Base-by-base conservation (phyloP, 2,888 invertebrate species). In the Cerceris ruficornis region DNA sequence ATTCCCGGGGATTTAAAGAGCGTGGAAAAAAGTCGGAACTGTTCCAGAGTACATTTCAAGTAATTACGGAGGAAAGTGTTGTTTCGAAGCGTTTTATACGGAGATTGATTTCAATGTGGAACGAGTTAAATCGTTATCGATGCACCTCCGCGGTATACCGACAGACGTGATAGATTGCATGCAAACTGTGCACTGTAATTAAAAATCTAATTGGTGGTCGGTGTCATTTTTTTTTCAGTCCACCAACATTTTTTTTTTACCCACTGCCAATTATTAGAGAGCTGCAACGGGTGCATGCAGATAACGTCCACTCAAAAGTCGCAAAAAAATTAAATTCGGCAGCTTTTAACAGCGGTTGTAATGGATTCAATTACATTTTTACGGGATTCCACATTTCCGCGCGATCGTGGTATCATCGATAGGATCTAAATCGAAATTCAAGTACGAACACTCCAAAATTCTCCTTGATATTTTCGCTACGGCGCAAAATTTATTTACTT, bases 181-280 rank as follows among this genome's bases (percentile, higher is more conserved):
- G 58, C 60, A 15, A 61, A 58, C 14, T 60, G 9, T 58, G 74
- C 49, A 28, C 46, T 50, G 61, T 69, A 74, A 74, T 74, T 61
- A 74, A 69, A 77, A 74, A 69, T 66, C 69, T 69, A 77, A 74
- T 69, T 74, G 77, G 57, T 43, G 46, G 43, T 46, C 39, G 57
- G 42, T 65, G 60, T 57, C 64, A 75, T 73, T 80, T 76, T 71
- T n/a, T 69, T 73, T 69, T 49, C 46, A 42, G 41, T 41, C 7
- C 15, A 50, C 42, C 61, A 42, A 65, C 67, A 64, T 59, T 69
- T 69, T 80, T 66, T 66, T 69, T 69, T 80, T 66, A 62, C 66
- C 39, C 69, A 52, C 41, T 64, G 69, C 72, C 69, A 81, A 81
- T 81, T 75, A 81, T 75, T 73, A 62, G 69, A 66, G 46, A 17